Conservation (phyloP, 1,140 invertebrate genomes). For the Platyura marginata region DNA sequence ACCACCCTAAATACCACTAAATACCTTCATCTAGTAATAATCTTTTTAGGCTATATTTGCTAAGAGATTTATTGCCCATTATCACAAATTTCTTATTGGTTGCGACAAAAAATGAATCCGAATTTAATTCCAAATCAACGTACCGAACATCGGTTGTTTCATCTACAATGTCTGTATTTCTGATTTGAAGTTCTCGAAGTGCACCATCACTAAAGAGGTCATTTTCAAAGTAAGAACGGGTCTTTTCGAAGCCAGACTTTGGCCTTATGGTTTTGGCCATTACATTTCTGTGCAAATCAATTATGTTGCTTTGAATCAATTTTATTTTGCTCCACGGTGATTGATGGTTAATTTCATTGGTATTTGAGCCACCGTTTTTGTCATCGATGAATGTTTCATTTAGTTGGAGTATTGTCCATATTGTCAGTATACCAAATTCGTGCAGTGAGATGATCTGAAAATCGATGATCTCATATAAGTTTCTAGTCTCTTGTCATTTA, state of each 20-base stretch:
- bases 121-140: conserved; percentile 15
- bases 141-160: conserved; percentile 11
- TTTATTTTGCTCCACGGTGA: conserved; percentile 20
- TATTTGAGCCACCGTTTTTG: no score
- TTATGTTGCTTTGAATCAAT: conserved; percentile 17
- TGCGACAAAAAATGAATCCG: conserved; percentile 17
- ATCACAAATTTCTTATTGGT: conserved; percentile 19
- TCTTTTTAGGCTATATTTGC: neutral
- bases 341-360: conserved; percentile 12
- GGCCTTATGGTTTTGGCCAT: conserved; percentile 7
- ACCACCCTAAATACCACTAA: neutral
- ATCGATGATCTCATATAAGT: no score
- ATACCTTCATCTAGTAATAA: neutral
- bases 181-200: conserved; percentile 16
- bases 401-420: conserved; percentile 22
- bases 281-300: conserved; percentile 13
- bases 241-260: conserved; percentile 15
- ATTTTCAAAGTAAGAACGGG: conserved; percentile 18
- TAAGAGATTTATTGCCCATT: conserved; percentile 9
- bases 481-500: no score
- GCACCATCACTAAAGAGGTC: conserved; percentile 19
- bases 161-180: conserved; percentile 6
- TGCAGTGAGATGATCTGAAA: conserved; percentile 17
- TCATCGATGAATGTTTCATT: no score
- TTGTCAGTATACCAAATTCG: conserved; percentile 17